Percentiles rank a stretch among this genome's conserved stretches.
These are phyloP conservation scores for Lontra canadensis DNA, from an alignment of 2,113 vertebrate genomes.

Conservation along the genomic window DNA sequence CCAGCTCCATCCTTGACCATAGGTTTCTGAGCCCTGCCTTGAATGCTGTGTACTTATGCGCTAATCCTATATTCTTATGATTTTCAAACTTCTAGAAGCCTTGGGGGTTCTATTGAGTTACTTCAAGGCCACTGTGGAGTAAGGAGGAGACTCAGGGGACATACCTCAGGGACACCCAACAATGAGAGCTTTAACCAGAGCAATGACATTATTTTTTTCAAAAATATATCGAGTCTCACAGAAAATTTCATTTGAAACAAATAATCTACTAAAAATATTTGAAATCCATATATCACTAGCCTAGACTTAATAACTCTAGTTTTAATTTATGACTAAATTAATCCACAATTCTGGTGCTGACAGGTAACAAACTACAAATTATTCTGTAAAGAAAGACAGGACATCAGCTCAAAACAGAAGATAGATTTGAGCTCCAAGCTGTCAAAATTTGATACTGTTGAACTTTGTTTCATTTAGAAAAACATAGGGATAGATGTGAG, in stretches of 20 bases:
- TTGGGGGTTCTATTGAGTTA: neutral
- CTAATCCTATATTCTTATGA: neutral
- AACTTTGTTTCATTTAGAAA: conserved; percentile 42
- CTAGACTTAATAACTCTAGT: neutral
- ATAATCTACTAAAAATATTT: neutral
- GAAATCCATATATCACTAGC: neutral
- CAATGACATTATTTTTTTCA: neutral
- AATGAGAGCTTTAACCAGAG: neutral
- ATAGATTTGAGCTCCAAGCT: neutral
- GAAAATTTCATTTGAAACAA: conserved; percentile 26
- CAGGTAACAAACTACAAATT: conserved; percentile 10
- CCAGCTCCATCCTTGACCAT: neutral
- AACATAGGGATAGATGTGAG: conserved; percentile 21
- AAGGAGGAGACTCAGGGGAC: neutral
- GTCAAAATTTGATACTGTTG: neutral
- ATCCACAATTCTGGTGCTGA: neutral
- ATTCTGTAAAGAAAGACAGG: neutral
- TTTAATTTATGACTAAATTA: conserved; percentile 44
- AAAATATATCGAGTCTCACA: neutral
- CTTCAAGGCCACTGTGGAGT: neutral
- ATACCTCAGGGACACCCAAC: neutral
- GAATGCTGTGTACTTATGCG: neutral
- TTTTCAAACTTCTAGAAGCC: conserved; percentile 4
- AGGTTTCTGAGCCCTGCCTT: neutral
- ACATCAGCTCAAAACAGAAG: neutral